Percentiles rank a stretch among this genome's conserved stretches.
phyloP scores from a whole-genome alignment of 2,888 invertebrate genomes.

The Melieria crassipennis region DNA sequence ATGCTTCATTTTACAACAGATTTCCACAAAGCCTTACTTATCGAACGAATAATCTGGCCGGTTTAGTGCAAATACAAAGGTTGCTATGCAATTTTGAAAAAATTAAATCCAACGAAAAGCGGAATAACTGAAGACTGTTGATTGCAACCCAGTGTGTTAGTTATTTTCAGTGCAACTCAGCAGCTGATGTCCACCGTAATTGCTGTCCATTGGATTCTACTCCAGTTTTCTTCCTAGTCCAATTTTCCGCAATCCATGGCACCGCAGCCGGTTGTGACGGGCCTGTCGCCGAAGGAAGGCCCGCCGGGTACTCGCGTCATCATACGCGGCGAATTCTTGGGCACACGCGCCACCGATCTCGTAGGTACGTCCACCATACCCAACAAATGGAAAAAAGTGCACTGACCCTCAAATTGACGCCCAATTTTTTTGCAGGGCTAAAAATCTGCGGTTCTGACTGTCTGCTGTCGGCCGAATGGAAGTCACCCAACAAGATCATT shows the following conservation, averaged over 20 bases:
- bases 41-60: no score
- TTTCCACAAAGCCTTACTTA: no score
- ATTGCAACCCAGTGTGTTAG: no score
- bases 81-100: no score
- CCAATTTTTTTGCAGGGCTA: conserved; percentile 71
- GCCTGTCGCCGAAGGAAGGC: conserved; percentile 98
- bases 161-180: no score
- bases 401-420: not conserved
- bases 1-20: no score
- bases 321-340: conserved; percentile 95
- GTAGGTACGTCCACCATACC: conserved; percentile 70
- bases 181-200: no score
- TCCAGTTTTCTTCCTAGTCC: no score
- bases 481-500: conserved; percentile 95
- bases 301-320: conserved; percentile 95
- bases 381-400: not conserved
- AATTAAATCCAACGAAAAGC: no score
- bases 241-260: conserved; percentile 34
- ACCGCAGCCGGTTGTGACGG: conserved; percentile 83
- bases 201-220: no score
- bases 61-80: no score
- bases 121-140: no score
- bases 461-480: conserved; percentile 96
- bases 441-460: conserved; percentile 97
- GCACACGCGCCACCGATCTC: conserved; percentile 84